Evolutionary conservation across 2,888 invertebrate genomes (phyloP), one percentile per base, ranked within the genome.

Genomic region (Sisyra nigra): DNA sequence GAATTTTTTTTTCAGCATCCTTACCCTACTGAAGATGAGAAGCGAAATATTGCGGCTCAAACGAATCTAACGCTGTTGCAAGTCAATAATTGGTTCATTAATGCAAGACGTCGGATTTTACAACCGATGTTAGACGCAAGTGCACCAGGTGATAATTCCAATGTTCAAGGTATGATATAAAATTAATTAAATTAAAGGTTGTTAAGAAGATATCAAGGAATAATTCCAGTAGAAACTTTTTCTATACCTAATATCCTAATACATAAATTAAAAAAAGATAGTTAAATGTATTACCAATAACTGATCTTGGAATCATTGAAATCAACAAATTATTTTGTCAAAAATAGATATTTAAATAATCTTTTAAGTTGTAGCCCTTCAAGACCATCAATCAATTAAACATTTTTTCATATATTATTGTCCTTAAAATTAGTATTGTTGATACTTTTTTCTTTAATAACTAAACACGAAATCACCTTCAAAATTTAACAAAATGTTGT

Each of bases 81-180:
- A 65, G 89, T 92, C 48, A 88, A 88, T 67, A 88, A 87, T 58
- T 88, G 88, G 87, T 88, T 93, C 63, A 92, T 93, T 50, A 93
- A 93, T 66, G 93, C 93, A 3, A 69, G 93, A 31, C 72, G 93
- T 45, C 69, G 92, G 51, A 92, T 92, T 53, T 67, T 92, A 42
- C 91, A 91, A 59, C 92, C 92, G 1, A 93, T 92, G 91, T 61
- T 92, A 40, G 91, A 92, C 57, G 76, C 74, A 10, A 74, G 74
- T 39, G 70, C 70, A 15, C 66, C 69, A 3, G 63, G 34, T 14
- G 46, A 42, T 32, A 38, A 37, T 37, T 24, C 29, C 37, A 41
- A 34, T 38, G 31, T 18, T 9, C 44, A 42, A 38, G 37, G 42
- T 40, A 37, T 15, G 19, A 18, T 37, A 3, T 33, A 3, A 33